Conservation (phyloP, 2,888 invertebrate species). For the Tenthredo mesomela region DNA sequence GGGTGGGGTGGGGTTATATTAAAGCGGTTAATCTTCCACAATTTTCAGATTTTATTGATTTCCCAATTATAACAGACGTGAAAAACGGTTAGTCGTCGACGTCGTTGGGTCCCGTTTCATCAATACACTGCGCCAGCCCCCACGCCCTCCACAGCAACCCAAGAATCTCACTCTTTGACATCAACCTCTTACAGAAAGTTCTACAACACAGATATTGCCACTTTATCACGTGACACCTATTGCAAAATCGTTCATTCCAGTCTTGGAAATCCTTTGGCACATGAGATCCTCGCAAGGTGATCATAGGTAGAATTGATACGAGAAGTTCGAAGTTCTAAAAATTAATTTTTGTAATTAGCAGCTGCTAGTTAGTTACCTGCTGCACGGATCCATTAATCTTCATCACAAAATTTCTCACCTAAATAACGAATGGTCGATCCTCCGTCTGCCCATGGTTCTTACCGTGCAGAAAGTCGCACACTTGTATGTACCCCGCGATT, state of each 20-base stretch:
- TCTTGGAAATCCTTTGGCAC: neutral
- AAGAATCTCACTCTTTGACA: constrained; percentile 13
- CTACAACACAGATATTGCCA: neutral
- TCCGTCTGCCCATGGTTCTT: neutral
- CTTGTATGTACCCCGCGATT: neutral
- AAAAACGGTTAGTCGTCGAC: neutral
- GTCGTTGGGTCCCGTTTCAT: neutral
- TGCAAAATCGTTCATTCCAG: neutral
- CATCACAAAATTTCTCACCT: constrained; percentile 7
- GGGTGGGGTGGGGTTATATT: neutral
- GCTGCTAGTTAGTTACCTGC: constrained; percentile 21
- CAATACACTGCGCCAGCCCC: neutral
- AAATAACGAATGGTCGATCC: neutral
- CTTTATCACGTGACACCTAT: constrained; percentile 1
- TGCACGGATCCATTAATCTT: constrained; percentile 9
- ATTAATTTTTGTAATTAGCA: constrained; percentile 26
- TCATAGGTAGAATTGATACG: neutral
- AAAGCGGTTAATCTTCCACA: constrained; percentile 11
- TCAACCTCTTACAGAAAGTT: neutral
- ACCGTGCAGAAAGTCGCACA: neutral
- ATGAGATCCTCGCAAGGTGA: neutral
- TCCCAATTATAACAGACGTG: constrained; percentile 22
- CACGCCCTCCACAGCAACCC: neutral
- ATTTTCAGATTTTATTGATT: neutral
- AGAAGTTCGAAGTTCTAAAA: neutral